Evolutionary conservation across 2,113 vertebrate species (phyloP).

Genomic region (Peromyscus polionotus): DNA sequence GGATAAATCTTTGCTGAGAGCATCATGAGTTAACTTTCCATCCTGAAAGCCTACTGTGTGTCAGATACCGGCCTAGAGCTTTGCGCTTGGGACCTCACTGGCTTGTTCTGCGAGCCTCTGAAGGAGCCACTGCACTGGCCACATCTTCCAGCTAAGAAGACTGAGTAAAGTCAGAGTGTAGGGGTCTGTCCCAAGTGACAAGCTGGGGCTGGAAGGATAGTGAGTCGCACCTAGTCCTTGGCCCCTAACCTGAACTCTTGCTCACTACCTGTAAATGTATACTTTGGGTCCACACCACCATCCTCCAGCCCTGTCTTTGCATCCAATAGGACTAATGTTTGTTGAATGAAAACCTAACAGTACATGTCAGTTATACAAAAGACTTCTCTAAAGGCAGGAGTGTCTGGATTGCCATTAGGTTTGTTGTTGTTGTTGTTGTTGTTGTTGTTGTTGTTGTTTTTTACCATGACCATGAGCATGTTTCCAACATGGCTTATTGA

Average conservation of each 20-base stretch:
- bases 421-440: neutral
- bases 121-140: neutral
- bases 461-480: neutral
- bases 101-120: neutral
- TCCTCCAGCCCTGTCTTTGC: neutral
- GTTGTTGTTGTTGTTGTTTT: too few species aligned
- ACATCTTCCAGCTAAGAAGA: neutral
- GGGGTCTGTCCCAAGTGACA: neutral
- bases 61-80: neutral
- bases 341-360: neutral
- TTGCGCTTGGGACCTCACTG: neutral
- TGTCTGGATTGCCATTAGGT: neutral
- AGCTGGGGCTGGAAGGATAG: too few species aligned
- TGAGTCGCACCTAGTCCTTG: neutral
- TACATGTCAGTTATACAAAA: neutral
- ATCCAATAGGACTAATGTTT: neutral
- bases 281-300: accelerated
- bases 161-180: neutral
- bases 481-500: neutral
- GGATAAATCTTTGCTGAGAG: neutral
- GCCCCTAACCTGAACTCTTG: neutral
- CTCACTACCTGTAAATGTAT: neutral
- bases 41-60: neutral
- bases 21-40: neutral
- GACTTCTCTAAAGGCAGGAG: neutral